Conservation (phyloP, 2,888 invertebrate species). For the Ochropleura plecta region DNA sequence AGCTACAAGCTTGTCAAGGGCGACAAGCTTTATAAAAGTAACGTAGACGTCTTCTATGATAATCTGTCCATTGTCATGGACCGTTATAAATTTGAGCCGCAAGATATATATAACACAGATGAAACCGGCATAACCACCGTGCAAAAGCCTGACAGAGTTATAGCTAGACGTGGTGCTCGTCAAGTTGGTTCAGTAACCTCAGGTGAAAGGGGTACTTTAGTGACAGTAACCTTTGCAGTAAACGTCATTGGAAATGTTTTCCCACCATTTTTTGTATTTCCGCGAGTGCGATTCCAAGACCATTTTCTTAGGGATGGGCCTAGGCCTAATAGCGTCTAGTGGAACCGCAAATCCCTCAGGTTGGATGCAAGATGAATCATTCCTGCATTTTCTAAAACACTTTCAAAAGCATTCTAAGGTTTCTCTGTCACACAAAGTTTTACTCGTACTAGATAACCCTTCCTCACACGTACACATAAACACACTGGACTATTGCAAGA, state of each 20-base stretch:
- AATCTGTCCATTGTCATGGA: slow-evolving; percentile 48
- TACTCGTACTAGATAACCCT: slow-evolving; percentile 5
- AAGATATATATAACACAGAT: slow-evolving; percentile 23
- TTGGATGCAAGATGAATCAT: slow-evolving; percentile 13
- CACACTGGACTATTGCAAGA: slow-evolving; percentile 11
- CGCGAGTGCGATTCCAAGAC: neutral
- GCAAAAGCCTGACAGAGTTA: slow-evolving; percentile 6
- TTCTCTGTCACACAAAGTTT: slow-evolving; percentile 5
- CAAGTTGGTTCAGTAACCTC: slow-evolving; percentile 12
- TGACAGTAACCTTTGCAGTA: slow-evolving; percentile 6
- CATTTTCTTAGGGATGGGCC: neutral
- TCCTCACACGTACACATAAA: slow-evolving; percentile 5
- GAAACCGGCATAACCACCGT: slow-evolving; percentile 2
- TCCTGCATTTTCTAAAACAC: slow-evolving; percentile 6
- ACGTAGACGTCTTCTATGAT: slow-evolving; percentile 2
- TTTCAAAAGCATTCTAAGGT: slow-evolving; percentile 8
- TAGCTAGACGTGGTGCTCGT: slow-evolving; percentile 9
- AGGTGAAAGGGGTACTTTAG: slow-evolving; percentile 6
- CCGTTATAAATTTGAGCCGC: slow-evolving; percentile 61
- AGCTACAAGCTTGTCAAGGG: neutral
- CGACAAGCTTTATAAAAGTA: slow-evolving; percentile 5
- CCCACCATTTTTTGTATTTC: slow-evolving; percentile 7
- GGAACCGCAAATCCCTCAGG: slow-evolving; percentile 6
- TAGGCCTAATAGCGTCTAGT: neutral
- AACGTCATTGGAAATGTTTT: slow-evolving; percentile 6